Evolutionary conservation across 2,888 invertebrate species (phyloP).

Genomic region (Apamea anceps): DNA sequence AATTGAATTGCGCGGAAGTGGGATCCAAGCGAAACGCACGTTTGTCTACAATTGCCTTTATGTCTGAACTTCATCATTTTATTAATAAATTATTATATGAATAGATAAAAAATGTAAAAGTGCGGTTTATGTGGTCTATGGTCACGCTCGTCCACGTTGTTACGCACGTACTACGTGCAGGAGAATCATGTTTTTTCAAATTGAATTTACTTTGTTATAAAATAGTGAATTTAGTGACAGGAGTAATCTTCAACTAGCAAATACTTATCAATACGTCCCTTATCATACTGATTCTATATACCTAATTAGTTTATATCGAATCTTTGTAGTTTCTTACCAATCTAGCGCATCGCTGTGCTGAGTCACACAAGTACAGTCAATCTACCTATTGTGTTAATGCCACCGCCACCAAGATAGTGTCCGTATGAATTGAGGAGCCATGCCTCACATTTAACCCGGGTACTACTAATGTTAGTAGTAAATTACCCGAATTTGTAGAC

Average conservation of each 20-base stretch:
- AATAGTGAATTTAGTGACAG: background rate
- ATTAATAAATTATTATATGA: background rate
- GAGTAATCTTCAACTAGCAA: background rate
- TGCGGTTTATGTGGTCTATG: conserved; percentile 3
- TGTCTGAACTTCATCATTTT: conserved; percentile 20
- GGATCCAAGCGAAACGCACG: conserved; percentile 39
- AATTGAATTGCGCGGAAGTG: conserved; percentile 61
- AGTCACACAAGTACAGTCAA: background rate
- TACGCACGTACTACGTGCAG: background rate
- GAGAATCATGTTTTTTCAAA: background rate
- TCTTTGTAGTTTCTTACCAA: background rate
- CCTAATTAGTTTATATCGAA: background rate
- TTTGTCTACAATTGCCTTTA: conserved; percentile 41
- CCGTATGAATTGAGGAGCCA: too few species aligned
- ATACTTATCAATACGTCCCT: too few species aligned
- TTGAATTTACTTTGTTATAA: background rate
- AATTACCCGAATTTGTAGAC: too few species aligned
- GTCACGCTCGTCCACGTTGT: background rate
- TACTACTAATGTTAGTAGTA: too few species aligned
- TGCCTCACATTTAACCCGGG: too few species aligned
- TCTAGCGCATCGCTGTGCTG: background rate
- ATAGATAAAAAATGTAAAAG: background rate
- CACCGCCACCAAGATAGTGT: too few species aligned
- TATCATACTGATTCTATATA: background rate
- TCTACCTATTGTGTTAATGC: background rate